These are phyloP conservation scores for Clarias fuscus DNA, from an alignment of 2,797 vertebrate genomes.

Conservation along the genomic window DNA sequence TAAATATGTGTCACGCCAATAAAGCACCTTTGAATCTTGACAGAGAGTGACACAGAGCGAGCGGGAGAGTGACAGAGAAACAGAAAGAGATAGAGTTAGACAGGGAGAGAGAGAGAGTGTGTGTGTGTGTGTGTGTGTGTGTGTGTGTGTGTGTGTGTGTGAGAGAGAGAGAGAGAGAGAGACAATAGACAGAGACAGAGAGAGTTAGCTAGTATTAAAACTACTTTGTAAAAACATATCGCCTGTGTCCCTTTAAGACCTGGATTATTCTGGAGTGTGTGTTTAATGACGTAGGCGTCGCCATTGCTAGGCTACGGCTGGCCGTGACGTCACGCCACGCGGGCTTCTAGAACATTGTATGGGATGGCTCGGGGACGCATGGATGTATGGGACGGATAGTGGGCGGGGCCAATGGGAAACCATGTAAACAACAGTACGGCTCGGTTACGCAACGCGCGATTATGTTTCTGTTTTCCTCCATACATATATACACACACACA, in stretches of 20 bases:
- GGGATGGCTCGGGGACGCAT: constrained; percentile 51
- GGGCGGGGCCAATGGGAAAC: constrained; percentile 70
- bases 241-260: constrained; percentile 70
- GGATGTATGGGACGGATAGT: constrained; percentile 37
- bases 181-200: background rate
- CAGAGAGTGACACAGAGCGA: background rate
- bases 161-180: background rate
- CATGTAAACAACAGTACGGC: constrained; percentile 73
- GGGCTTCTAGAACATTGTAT: constrained; percentile 65
- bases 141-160: too few relatives aligned
- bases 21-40: too few relatives aligned
- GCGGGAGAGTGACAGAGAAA: background rate
- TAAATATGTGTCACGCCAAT: too few relatives aligned
- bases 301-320: constrained; percentile 43
- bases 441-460: constrained; percentile 68
- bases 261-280: background rate
- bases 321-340: constrained; percentile 66
- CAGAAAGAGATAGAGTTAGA: background rate
- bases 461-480: background rate
- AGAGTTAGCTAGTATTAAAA: background rate
- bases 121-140: too few relatives aligned
- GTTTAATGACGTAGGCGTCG: constrained; percentile 70
- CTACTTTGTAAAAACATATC: background rate
- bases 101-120: background rate
- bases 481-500: background rate